These are phyloP conservation scores for Ursus arctos DNA, from an alignment of 2,113 vertebrate species.

Conservation along the genomic window DNA sequence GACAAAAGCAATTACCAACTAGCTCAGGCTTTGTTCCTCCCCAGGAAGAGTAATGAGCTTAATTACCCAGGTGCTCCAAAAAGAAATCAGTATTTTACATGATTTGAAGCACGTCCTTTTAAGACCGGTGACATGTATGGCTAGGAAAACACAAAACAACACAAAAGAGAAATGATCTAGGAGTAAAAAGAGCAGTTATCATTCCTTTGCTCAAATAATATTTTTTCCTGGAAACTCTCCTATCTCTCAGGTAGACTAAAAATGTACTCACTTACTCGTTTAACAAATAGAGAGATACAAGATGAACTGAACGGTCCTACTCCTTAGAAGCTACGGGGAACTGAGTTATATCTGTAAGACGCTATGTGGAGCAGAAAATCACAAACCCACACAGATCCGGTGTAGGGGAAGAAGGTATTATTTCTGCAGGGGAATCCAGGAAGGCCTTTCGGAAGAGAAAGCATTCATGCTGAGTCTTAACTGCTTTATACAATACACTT, in stretches of 20 bases:
- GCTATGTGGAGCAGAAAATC: not conserved
- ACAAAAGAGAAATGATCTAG: not conserved
- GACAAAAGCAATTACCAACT: conserved; percentile 26
- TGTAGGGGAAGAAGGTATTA: not conserved
- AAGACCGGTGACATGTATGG: not conserved
- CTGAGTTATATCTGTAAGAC: not conserved
- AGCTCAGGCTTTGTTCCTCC: not conserved
- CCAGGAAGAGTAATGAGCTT: conserved; percentile 17
- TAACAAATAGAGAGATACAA: not conserved
- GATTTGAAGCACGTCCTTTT: not conserved
- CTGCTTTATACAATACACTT: not conserved
- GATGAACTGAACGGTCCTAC: not conserved
- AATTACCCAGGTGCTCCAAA: conserved; percentile 9
- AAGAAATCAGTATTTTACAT: conserved; percentile 7
- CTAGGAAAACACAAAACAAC: not conserved
- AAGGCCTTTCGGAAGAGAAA: not conserved
- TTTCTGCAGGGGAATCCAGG: not conserved
- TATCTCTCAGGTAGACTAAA: not conserved
- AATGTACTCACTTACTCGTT: not conserved
- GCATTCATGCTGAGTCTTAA: not conserved
- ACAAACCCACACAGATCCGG: not conserved
- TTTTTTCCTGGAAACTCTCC: not conserved
- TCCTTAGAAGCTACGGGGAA: not conserved
- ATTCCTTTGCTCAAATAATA: not conserved
- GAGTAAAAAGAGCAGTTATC: not conserved